These are phyloP conservation scores for Jaculus jaculus DNA, from an alignment of 2,113 vertebrate genomes.

Conservation along the genomic window DNA sequence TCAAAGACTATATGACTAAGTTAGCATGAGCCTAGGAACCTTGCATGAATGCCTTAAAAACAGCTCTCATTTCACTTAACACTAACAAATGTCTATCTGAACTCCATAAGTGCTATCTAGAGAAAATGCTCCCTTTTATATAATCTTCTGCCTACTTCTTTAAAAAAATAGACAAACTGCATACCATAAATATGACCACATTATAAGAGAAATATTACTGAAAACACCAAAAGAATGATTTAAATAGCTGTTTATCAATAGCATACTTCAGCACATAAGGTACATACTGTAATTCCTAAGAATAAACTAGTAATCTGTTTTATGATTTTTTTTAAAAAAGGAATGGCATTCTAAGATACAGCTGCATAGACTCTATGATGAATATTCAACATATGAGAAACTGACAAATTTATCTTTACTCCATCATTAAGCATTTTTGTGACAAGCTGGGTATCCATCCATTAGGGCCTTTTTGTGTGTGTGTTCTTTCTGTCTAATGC, in stretches of 20 bases:
- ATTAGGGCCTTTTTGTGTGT: slow-evolving; percentile 59
- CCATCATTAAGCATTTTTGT: slow-evolving; percentile 78
- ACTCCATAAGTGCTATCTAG: neutral
- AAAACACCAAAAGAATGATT: slow-evolving; percentile 66
- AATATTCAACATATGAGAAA: slow-evolving; percentile 79
- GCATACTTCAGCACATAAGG: slow-evolving; percentile 58
- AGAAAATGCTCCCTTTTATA: neutral
- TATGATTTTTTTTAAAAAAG: slow-evolving; percentile 41
- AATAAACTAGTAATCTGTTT: slow-evolving; percentile 77
- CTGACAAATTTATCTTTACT: slow-evolving; percentile 75
- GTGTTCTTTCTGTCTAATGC: slow-evolving; percentile 67
- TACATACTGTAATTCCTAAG: slow-evolving; percentile 65
- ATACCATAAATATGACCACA: slow-evolving; percentile 47
- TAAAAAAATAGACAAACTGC: slow-evolving; percentile 14
- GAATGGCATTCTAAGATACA: slow-evolving; percentile 80
- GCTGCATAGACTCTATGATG: slow-evolving; percentile 77
- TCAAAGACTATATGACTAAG: neutral
- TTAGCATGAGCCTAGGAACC: slow-evolving; percentile 20
- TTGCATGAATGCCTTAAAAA: neutral
- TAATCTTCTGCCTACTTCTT: neutral
- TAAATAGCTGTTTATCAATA: slow-evolving; percentile 60
- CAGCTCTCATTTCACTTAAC: neutral
- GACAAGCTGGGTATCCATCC: slow-evolving; percentile 73
- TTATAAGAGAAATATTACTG: slow-evolving; percentile 55
- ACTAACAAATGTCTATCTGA: neutral